Base-by-base conservation (phyloP, 2,888 invertebrate genomes). In the Stenotaenia linearis region DNA sequence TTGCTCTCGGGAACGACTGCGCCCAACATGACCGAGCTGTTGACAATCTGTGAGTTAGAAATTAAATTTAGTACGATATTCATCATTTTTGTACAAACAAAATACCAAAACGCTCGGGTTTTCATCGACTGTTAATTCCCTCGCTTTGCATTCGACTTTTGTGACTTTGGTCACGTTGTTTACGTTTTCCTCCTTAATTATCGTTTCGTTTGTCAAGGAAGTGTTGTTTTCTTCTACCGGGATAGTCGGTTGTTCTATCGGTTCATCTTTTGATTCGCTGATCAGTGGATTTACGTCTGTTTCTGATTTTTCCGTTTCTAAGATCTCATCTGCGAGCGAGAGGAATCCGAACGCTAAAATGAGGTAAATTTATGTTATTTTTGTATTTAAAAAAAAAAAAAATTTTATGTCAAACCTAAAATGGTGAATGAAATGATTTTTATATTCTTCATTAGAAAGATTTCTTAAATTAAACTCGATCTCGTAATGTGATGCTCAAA, bases 11-110 rank as follows among this genome's bases (percentile, higher is more conserved):
- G 86, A 81, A 89, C 89, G 32, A 93, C 85, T 21, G 92, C 84
- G 84, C 91, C 91, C 25, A 91, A 89, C n/a, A 93, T 86, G 80
- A 90, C 88, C 9, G 91, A 91, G 78, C 91, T 91, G 85, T 93
- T 93, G 0, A 92, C 91, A 45, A 93, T 88, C 88, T 92, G 82
- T n/a, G n/a, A n/a, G n/a, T n/a, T 6, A 85, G 81, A 40, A 40
- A 40, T 37, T 12, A 32, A 28, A 76, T 10, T 30, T 74, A 7
- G 12, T n/a, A n/a, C 12, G 4, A n/a, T 45, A 18, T 45, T 10
- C 6, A 4, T 45, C 45, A 45, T 5, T 45, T 45, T 10, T 15
- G 3, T 10, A n/a, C 3, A 45, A 56, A 56, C 56, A 37, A 37
- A 3, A 37, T 56, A 56, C 56, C 2, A 56, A 21, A 56, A 56